Percentiles rank a stretch among this genome's conserved stretches.
Evolutionary conservation across 2,797 vertebrate genomes (phyloP).

Genomic region (Pangasius djambal): DNA sequence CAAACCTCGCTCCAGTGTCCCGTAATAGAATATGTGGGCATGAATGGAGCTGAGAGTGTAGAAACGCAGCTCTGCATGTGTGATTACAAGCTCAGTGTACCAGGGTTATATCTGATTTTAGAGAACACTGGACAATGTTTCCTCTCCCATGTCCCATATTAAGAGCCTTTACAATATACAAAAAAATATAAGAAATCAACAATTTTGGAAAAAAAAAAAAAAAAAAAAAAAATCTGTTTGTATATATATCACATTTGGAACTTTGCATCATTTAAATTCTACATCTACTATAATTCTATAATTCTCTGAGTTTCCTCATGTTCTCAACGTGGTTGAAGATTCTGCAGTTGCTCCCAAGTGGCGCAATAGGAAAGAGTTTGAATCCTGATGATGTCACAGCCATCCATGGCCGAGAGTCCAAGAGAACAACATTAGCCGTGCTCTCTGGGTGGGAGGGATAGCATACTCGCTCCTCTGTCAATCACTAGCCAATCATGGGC

Average conservation of each 20-base stretch:
- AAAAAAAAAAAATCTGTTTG: background rate
- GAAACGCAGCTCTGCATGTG: constrained; percentile 29
- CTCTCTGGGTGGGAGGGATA: background rate
- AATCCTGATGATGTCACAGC: background rate
- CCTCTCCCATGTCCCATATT: background rate
- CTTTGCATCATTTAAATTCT: background rate
- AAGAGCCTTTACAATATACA: background rate
- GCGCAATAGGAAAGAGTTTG: background rate
- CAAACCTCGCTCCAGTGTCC: constrained; percentile 21
- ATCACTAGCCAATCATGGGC: background rate
- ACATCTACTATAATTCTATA: background rate
- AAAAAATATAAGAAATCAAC: background rate
- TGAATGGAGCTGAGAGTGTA: constrained; percentile 27
- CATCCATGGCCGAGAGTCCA: background rate
- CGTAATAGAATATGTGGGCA: constrained; percentile 27
- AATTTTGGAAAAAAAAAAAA: background rate
- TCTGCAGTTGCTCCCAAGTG: background rate
- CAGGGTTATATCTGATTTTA: background rate
- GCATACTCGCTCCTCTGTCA: background rate
- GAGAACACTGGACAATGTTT: background rate
- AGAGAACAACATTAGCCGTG: background rate
- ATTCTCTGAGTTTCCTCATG: background rate
- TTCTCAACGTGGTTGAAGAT: background rate
- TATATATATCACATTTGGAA: background rate
- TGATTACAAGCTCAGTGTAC: constrained; percentile 21